phyloP scores from a whole-genome alignment of 2,797 vertebrate species.

The Calcarius lapponicus region DNA sequence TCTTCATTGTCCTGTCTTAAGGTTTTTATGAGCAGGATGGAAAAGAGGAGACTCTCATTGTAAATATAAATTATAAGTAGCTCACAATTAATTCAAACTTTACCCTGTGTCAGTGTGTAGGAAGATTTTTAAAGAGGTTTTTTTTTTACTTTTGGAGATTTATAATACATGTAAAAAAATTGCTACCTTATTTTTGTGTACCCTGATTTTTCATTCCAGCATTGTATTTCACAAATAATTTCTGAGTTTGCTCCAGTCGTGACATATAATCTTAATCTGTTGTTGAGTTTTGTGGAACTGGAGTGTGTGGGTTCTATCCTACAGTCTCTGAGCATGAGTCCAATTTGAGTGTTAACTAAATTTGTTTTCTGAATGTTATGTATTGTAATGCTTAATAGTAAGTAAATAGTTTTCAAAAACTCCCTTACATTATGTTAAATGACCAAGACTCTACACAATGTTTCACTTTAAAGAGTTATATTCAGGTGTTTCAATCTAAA shows the following conservation, averaged over 20 bases:
- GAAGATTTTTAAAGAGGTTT: not conserved
- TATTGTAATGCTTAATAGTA: not conserved
- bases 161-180: not conserved
- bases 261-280: not conserved
- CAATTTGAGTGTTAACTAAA: not conserved
- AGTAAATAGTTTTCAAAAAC: not conserved
- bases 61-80: not conserved
- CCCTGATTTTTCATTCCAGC: not conserved
- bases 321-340: not conserved
- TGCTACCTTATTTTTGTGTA: not conserved
- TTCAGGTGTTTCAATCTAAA: not conserved
- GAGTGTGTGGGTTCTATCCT: not conserved
- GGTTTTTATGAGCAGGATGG: not conserved
- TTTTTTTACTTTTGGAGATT: not conserved
- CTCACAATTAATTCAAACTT: not conserved
- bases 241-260: not conserved
- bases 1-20: not conserved
- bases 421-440: not conserved
- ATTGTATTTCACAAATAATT: not conserved
- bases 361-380: not conserved
- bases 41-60: not conserved
- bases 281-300: not conserved
- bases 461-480: not conserved
- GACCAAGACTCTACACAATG: not conserved
- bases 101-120: not conserved